Conservation (phyloP, 2,113 vertebrate species). For the Mesembrinibis cayennensis region DNA sequence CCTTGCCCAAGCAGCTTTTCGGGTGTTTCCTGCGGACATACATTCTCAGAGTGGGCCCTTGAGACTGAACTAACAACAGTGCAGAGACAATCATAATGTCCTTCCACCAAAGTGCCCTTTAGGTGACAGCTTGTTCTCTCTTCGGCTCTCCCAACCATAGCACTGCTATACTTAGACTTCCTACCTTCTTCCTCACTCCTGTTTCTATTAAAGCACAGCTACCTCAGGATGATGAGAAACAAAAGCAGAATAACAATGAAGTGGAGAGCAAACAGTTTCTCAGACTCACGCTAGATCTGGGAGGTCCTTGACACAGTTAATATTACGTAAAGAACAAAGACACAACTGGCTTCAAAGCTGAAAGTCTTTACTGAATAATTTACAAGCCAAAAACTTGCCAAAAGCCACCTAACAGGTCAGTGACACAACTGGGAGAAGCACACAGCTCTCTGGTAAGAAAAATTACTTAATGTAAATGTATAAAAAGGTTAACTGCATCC, state of each 20-base stretch:
- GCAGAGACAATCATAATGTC: fast-evolving
- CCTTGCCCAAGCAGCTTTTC: not conserved
- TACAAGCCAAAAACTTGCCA: not conserved
- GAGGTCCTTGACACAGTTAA: not conserved
- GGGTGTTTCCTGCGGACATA: fast-evolving
- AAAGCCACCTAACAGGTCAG: not conserved
- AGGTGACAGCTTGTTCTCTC: not conserved
- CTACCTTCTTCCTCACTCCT: not conserved
- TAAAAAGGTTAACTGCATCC: not conserved
- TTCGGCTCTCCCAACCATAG: not conserved
- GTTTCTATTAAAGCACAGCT: not conserved
- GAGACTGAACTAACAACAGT: not conserved
- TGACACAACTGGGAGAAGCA: not conserved
- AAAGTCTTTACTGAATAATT: not conserved
- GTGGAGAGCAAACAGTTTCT: not conserved
- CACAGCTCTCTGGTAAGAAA: not conserved
- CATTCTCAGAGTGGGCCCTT: fast-evolving
- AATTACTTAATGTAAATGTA: not conserved
- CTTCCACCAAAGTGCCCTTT: not conserved
- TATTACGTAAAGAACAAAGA: not conserved
- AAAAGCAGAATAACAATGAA: not conserved
- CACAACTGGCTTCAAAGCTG: not conserved
- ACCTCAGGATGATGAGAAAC: not conserved
- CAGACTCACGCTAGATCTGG: not conserved
- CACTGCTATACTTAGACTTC: not conserved